Percentiles rank a stretch among this genome's conserved stretches.
Conservation (phyloP, 1,140 invertebrate genomes). For the Lysiphlebus fabarum region DNA sequence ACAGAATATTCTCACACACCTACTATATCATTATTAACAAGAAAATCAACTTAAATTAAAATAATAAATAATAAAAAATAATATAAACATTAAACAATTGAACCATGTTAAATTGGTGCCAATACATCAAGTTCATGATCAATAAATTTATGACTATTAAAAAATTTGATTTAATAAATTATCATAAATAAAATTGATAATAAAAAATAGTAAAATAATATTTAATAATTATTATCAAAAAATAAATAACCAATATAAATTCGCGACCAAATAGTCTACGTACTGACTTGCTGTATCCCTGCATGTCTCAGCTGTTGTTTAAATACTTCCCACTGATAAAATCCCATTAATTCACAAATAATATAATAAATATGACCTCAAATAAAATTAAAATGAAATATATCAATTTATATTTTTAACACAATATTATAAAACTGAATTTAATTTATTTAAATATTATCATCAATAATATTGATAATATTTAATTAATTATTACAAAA, state of each 20-base stretch:
- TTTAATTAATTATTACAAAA: too few relatives aligned
- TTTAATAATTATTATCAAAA: slow-evolving; percentile 4
- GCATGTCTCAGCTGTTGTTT: slow-evolving; percentile 32
- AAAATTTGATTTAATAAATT: slow-evolving; percentile 19
- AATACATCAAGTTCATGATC: slow-evolving; percentile 15
- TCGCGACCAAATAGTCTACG: slow-evolving; percentile 23
- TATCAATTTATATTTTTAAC: background rate
- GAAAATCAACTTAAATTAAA: slow-evolving; percentile 7
- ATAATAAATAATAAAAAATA: background rate
- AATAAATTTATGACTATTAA: slow-evolving; percentile 6
- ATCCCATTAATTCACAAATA: slow-evolving; percentile 29
- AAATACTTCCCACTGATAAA: slow-evolving; percentile 21
- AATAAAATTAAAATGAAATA: background rate
- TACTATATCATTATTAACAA: background rate
- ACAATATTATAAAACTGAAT: background rate
- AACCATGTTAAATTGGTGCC: slow-evolving; percentile 5
- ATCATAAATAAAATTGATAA: slow-evolving; percentile 6
- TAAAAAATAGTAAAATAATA: slow-evolving; percentile 6
- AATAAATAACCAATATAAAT: slow-evolving; percentile 1
- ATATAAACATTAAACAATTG: background rate
- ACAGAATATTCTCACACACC: slow-evolving; percentile 15
- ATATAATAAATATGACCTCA: background rate
- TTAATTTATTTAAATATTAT: background rate
- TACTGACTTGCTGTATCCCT: slow-evolving; percentile 37
- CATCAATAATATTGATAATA: background rate